Percentiles rank a stretch among this genome's conserved stretches.
phyloP scores from a whole-genome alignment of 2,888 invertebrate species.

The Anorthoa munda region DNA sequence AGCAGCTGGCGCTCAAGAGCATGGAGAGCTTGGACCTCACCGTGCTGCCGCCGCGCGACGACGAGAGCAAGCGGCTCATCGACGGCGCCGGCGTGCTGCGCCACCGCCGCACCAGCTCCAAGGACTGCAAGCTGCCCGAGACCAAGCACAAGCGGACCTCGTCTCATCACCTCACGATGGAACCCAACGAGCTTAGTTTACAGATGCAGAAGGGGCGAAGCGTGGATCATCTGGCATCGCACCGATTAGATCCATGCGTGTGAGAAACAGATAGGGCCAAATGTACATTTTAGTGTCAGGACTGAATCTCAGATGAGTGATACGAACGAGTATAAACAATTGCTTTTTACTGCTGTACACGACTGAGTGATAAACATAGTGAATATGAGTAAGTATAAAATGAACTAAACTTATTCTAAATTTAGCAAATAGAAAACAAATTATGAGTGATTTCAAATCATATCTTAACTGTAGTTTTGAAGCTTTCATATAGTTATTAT shows the following conservation, averaged over 20 bases:
- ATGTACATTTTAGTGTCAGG: constrained; percentile 35
- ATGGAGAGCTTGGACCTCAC: constrained; percentile 87
- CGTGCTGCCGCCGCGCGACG: constrained; percentile 84
- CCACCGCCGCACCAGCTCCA: constrained; percentile 92
- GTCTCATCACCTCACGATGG: constrained; percentile 88
- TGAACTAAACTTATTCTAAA: constrained; percentile 67
- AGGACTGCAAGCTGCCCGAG: constrained; percentile 86
- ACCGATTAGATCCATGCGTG: constrained; percentile 78
- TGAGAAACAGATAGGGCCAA: constrained; percentile 59
- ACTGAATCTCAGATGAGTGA: constrained; percentile 67
- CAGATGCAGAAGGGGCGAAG: constrained; percentile 86
- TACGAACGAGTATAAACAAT: constrained; percentile 38
- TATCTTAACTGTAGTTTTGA: constrained; percentile 84
- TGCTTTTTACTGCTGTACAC: constrained; percentile 47
- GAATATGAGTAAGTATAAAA: constrained; percentile 70
- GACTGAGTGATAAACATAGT: constrained; percentile 69
- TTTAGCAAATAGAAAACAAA: constrained; percentile 70
- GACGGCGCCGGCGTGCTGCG: constrained; percentile 87
- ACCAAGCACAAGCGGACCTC: constrained; percentile 86
- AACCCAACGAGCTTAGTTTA: constrained; percentile 81
- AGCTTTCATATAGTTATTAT: constrained; percentile 75
- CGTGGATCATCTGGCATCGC: constrained; percentile 82
- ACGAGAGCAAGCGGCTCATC: constrained; percentile 87
- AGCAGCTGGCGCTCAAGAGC: constrained; percentile 87
- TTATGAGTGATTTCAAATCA: constrained; percentile 87